phyloP scores from a whole-genome alignment of 1,140 invertebrate genomes.

The Aphelinus atriplicis region DNA sequence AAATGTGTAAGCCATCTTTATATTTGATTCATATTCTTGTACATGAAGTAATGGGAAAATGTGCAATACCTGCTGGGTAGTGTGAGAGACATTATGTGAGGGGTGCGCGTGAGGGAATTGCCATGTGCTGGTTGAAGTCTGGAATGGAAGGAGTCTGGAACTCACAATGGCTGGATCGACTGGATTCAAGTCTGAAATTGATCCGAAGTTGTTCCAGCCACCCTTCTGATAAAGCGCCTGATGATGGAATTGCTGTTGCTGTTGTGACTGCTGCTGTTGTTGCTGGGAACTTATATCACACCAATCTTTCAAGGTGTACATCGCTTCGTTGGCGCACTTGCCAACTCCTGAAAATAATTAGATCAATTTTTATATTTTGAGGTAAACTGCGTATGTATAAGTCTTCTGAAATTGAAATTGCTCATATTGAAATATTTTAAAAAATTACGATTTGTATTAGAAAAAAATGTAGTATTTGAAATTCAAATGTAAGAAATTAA shows the following conservation, averaged over 20 bases:
- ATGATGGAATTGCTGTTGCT: conserved; percentile 60
- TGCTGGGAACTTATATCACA: conserved; percentile 61
- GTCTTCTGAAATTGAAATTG: not conserved
- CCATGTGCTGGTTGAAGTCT: conserved; percentile 61
- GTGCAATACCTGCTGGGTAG: conserved; percentile 59
- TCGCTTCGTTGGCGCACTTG: conserved; percentile 64
- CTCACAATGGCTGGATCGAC: conserved; percentile 89
- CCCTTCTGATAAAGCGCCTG: conserved; percentile 60
- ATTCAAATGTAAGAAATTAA: not conserved
- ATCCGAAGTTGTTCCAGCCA: conserved; percentile 64
- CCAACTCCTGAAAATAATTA: conserved; percentile 58
- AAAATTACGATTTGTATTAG: too few species aligned
- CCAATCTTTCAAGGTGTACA: conserved; percentile 64
- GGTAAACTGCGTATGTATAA: not conserved
- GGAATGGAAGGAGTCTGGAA: conserved; percentile 69
- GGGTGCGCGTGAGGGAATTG: conserved; percentile 63
- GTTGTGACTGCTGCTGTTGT: conserved; percentile 51
- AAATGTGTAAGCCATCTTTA: too few species aligned
- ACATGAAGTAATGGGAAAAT: too few species aligned
- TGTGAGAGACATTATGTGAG: conserved; percentile 59
- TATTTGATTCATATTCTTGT: too few species aligned
- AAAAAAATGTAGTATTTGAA: too few species aligned
- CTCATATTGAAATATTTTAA: not conserved
- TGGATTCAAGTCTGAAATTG: conserved; percentile 79
- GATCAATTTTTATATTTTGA: not conserved